Evolutionary conservation across 2,888 invertebrate genomes (phyloP).

Genomic region (Amitus sp.): DNA sequence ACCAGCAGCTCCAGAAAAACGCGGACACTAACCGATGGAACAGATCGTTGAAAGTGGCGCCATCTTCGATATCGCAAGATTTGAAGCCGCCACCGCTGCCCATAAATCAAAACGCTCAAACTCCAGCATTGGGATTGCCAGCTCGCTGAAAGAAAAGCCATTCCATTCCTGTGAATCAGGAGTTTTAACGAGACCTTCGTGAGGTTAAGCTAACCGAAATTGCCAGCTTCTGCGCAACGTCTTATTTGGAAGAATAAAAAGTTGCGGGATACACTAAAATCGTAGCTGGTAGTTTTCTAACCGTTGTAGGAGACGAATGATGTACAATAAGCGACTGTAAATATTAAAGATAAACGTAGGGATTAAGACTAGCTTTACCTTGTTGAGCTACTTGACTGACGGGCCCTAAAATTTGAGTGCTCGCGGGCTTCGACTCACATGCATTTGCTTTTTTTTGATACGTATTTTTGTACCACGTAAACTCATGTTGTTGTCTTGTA

Average conservation of each 20-base stretch:
- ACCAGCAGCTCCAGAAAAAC: constrained; percentile 38
- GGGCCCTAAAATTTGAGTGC: constrained; percentile 39
- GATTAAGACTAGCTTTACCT: constrained; percentile 42
- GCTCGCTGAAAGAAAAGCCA: constrained; percentile 37
- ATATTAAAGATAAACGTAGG: constrained; percentile 51
- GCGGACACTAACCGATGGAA: constrained; percentile 53
- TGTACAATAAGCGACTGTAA: constrained; percentile 60
- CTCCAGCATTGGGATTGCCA: constrained; percentile 47
- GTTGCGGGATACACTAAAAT: no score
- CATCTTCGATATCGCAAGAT: constrained; percentile 53
- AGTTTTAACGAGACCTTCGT: constrained; percentile 48
- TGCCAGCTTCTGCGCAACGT: no score
- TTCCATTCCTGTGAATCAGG: constrained; percentile 1
- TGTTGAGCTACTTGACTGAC: constrained; percentile 52
- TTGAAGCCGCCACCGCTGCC: constrained; percentile 54
- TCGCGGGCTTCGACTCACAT: constrained; percentile 37
- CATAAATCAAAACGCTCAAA: constrained; percentile 43
- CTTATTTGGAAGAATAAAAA: no score
- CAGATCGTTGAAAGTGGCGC: constrained; percentile 46
- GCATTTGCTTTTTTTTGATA: constrained; percentile 21
- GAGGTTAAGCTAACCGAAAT: constrained; percentile 22
- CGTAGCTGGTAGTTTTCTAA: constrained; percentile 14
- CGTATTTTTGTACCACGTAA: constrained; percentile 45
- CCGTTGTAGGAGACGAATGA: constrained; percentile 29
- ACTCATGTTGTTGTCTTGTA: constrained; percentile 52